Percentiles rank a stretch among this genome's conserved stretches.
These are phyloP conservation scores for Acropora tenuis DNA, from an alignment of 64 coral and sea anemone species.

Conservation along the genomic window DNA sequence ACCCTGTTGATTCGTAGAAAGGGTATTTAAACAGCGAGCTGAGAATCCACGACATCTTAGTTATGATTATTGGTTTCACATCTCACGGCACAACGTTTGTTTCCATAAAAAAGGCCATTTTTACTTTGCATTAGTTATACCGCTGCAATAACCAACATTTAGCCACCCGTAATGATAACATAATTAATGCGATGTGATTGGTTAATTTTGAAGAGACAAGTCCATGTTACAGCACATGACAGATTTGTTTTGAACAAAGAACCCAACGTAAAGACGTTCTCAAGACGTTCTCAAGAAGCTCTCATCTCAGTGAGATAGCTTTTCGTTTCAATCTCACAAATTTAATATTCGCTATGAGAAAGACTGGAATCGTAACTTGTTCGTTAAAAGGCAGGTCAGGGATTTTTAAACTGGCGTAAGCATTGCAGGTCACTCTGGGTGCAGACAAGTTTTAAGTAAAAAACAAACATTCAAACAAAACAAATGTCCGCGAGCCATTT, in stretches of 20 bases:
- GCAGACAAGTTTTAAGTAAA: too few species aligned
- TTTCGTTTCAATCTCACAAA: too few species aligned
- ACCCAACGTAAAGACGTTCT: background rate
- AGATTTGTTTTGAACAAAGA: background rate
- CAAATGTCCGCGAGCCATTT: too few species aligned
- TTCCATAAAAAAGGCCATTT: background rate
- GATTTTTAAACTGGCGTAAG: too few species aligned
- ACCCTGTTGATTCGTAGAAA: background rate
- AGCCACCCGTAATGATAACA: slow-evolving; percentile 14
- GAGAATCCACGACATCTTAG: slow-evolving; percentile 26
- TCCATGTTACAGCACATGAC: background rate
- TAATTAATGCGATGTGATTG: slow-evolving; percentile 10
- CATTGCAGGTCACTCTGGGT: too few species aligned
- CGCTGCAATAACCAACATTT: background rate
- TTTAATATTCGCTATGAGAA: too few species aligned
- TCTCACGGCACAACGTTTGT: slow-evolving; percentile 26
- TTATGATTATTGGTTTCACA: background rate
- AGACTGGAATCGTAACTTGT: too few species aligned
- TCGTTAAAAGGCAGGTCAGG: too few species aligned
- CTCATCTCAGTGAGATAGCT: too few species aligned
- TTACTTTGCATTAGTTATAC: background rate
- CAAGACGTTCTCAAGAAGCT: too few species aligned
- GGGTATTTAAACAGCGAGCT: slow-evolving; percentile 11
- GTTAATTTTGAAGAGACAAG: slow-evolving; percentile 29
- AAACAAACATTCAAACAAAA: too few species aligned